Base-by-base conservation (phyloP, 64 coral and sea anemone species). In the Pocillopora verrucosa region DNA sequence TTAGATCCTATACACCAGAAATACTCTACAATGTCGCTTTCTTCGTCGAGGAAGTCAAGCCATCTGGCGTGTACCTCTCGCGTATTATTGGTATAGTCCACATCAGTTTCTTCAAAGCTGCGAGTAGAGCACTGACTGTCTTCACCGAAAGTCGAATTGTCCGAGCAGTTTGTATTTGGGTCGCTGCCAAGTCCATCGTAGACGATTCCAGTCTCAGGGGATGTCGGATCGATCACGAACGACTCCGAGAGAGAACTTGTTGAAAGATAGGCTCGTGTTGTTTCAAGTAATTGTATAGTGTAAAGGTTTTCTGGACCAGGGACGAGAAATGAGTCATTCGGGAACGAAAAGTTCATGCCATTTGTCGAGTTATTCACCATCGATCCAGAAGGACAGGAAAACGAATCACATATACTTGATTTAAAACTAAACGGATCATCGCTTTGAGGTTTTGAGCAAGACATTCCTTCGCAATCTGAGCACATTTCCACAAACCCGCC, bases 161-260 rank as follows among this genome's bases (percentile, higher is more conserved):
- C 51, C 0, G 95, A 96, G 58, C 95, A 96, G 78, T 96, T 96
- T 10, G 37, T 93, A 25, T 87, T 88, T 80, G 60, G 82, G 77
- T 95, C 94, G 68, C 90, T 95, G 51, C 97, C 97, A 0, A 99
- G 61, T n/a, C 97, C 97, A 84, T 99, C 96, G 77, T 93, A 95
- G 0, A 99, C 94, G 60, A 76, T 14, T 10, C 97, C 97, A 6
- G 68, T 77, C 59, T 89, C 92, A 4, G 95, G 95, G 19, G 92
- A 59, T 15, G 95, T 96, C 20, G 72, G 26, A 72, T 96, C 95
- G 51, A 96, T 93, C 13, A 96, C 81, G 65, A 96, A 96, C 10
- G 95, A 64, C 3, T 93, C 25, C 15, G 88, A 59, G 9, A 78
- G 22, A 5, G 86, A 90, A 4, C 34, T 70, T 16, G 95, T 93